These are phyloP conservation scores for Papilio polyxenes DNA, from an alignment of 1,140 invertebrate genomes.

Conservation along the genomic window DNA sequence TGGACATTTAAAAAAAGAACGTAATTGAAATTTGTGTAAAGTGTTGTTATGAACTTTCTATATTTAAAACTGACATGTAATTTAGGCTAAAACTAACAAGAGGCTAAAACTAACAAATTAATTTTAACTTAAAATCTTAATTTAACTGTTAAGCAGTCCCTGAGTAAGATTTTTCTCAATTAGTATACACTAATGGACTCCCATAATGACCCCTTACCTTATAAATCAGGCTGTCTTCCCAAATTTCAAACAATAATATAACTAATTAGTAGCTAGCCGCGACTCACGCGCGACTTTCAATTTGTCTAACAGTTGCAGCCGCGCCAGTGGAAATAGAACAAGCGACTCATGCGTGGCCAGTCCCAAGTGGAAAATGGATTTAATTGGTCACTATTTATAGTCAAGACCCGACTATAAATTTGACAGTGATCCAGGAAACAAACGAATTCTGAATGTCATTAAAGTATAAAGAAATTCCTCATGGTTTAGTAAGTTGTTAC, in stretches of 20 bases:
- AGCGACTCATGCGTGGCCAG: no score
- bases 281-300: no score
- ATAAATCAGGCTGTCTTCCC: not conserved
- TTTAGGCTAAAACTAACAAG: not conserved
- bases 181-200: no score
- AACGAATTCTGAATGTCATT: not conserved
- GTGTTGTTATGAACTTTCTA: not conserved
- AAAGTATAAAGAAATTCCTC: not conserved
- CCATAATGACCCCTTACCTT: no score
- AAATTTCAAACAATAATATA: constrained; percentile 20
- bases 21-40: not conserved
- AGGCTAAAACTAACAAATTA: not conserved
- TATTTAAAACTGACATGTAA: not conserved
- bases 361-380: not conserved
- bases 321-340: no score
- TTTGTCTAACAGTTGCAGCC: no score
- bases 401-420: constrained; percentile 24
- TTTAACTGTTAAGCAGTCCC: no score
- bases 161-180: no score
- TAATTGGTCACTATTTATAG: constrained; percentile 29
- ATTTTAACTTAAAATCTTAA: no score
- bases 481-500: no score
- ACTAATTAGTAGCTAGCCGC: no score
- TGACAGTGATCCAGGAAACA: constrained; percentile 5
- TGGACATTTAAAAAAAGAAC: not conserved